Conservation (phyloP, 2,797 vertebrate genomes). For the Decapterus maruadsi region DNA sequence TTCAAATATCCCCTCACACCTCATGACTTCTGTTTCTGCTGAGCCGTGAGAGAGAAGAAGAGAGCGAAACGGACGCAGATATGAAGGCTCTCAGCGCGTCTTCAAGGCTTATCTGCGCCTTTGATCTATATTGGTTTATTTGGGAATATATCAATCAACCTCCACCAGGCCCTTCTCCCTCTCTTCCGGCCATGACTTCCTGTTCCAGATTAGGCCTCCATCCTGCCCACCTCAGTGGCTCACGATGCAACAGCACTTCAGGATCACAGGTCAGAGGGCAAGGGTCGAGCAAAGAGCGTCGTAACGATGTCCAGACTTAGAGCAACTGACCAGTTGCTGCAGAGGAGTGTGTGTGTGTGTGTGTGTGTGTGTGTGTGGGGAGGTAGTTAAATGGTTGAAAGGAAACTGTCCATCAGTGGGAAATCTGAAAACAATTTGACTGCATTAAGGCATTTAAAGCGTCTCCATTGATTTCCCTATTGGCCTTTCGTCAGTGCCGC, state of each 20-base stretch:
- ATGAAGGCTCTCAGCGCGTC: constrained; percentile 45
- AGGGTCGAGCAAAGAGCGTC: constrained; percentile 79
- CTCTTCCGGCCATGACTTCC: constrained; percentile 79
- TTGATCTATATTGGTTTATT: constrained; percentile 83
- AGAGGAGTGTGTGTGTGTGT: constrained; percentile 32
- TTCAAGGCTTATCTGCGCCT: constrained; percentile 69
- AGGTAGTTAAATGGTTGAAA: constrained; percentile 82
- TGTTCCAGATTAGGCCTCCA: constrained; percentile 80
- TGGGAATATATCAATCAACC: constrained; percentile 78
- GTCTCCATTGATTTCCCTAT: constrained; percentile 84
- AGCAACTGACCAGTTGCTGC: constrained; percentile 63
- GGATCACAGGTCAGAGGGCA: constrained; percentile 85
- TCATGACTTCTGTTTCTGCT: constrained; percentile 68
- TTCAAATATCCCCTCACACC: constrained; percentile 71
- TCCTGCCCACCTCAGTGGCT: constrained; percentile 81
- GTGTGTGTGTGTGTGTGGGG: constrained; percentile 62
- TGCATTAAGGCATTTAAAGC: constrained; percentile 83
- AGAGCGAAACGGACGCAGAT: constrained; percentile 31
- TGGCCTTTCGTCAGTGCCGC: constrained; percentile 73
- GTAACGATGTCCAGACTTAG: constrained; percentile 85
- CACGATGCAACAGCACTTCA: constrained; percentile 83
- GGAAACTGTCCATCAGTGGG: constrained; percentile 84
- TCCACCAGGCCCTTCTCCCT: constrained; percentile 52
- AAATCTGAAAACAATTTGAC: constrained; percentile 90
- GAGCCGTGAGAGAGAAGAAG: neutral